phyloP scores from a whole-genome alignment of 2,113 vertebrate genomes.

The Anolis sagrei region DNA sequence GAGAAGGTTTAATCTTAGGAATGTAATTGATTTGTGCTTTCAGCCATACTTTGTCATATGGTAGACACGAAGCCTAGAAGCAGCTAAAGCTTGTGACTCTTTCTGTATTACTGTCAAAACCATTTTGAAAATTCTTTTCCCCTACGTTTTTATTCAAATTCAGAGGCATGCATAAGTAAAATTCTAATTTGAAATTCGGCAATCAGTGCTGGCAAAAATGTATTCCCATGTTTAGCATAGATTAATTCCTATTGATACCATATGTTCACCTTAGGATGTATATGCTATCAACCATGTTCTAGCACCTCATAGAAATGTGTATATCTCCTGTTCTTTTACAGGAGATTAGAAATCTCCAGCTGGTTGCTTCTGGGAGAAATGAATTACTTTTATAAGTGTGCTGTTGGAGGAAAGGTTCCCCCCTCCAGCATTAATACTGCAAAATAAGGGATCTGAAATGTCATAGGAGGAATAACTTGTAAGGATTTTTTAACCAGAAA shows the following conservation, averaged over 20 bases:
- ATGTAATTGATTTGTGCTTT: conserved; percentile 34
- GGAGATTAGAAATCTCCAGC: conserved; percentile 30
- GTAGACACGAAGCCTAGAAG: conserved; percentile 7
- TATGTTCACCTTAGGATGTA: conserved; percentile 26
- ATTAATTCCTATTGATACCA: conserved; percentile 35
- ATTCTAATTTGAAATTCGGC: conserved; percentile 32
- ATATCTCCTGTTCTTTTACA: conserved; percentile 23
- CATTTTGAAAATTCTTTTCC: conserved; percentile 4
- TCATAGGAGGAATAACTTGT: conserved; percentile 6
- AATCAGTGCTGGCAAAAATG: conserved; percentile 38
- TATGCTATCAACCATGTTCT: conserved; percentile 31
- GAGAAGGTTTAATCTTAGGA: conserved; percentile 18
- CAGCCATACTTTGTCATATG: conserved; percentile 26
- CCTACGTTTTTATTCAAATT: conserved; percentile 46
- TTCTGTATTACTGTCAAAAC: conserved; percentile 11
- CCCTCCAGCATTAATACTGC: conserved; percentile 27
- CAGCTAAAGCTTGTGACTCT: neutral
- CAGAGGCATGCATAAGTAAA: conserved; percentile 29
- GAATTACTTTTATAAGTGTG: conserved; percentile 39
- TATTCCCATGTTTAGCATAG: conserved; percentile 45
- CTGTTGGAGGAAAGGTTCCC: conserved; percentile 7
- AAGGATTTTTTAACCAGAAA: conserved; percentile 43
- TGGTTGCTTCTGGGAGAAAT: conserved; percentile 47
- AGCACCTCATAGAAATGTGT: conserved; percentile 15
- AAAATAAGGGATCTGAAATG: conserved; percentile 52